Evolutionary conservation across 2,888 invertebrate species (phyloP).

Genomic region (Campoletis raptor): DNA sequence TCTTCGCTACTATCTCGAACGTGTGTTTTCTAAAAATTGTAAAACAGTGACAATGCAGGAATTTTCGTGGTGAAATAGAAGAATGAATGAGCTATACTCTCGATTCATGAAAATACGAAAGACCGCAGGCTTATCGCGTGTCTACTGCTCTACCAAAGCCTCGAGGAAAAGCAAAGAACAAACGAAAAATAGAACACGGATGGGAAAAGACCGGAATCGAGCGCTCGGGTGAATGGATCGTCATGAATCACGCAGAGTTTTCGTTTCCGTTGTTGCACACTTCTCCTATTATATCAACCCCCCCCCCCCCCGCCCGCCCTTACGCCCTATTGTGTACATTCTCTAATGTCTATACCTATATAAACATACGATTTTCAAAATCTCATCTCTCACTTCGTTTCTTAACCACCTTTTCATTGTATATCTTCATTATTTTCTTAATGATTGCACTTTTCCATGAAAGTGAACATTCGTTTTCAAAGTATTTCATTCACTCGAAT

Average conservation of each 20-base stretch:
- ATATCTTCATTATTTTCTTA: background rate
- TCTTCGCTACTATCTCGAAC: background rate
- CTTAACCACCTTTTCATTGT: background rate
- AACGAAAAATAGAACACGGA: constrained; percentile 23
- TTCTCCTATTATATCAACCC: constrained; percentile 3
- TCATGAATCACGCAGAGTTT: constrained; percentile 1
- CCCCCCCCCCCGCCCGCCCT: background rate
- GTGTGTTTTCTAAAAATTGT: constrained; percentile 2
- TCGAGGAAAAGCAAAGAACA: background rate
- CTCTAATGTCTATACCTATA: background rate
- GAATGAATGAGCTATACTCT: background rate
- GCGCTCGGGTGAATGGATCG: background rate
- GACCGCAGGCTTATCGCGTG: constrained; percentile 5
- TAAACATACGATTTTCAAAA: background rate
- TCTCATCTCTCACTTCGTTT: background rate
- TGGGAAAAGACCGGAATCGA: background rate
- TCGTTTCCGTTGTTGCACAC: constrained; percentile 16
- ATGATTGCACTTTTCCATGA: background rate
- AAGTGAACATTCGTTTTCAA: background rate
- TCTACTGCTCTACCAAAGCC: background rate
- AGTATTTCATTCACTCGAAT: background rate
- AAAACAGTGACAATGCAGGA: constrained; percentile 14
- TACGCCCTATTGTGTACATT: background rate
- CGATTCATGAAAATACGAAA: constrained; percentile 26
- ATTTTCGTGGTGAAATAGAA: background rate